Percentiles rank a stretch among this genome's conserved stretches.
phyloP scores from a whole-genome alignment of 2,797 vertebrate species.

The Poeciliopsis paucimaculata region DNA sequence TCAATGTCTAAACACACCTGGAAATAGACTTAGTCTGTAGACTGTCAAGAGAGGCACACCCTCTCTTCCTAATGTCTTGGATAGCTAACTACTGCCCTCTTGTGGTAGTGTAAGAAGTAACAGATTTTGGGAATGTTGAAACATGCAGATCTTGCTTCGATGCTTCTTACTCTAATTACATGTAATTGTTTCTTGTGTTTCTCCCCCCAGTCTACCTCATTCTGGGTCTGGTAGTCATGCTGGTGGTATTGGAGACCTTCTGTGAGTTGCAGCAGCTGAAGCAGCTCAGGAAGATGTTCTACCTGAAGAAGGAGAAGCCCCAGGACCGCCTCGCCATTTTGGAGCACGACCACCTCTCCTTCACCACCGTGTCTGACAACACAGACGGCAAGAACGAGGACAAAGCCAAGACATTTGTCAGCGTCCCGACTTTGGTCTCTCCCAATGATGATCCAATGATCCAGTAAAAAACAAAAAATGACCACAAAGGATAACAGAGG shows the following conservation, averaged over 20 bases:
- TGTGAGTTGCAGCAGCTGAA: conserved; percentile 96
- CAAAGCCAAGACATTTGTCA: conserved; percentile 85
- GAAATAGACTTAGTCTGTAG: conserved; percentile 4
- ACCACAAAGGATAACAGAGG: neutral
- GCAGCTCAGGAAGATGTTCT: conserved; percentile 95
- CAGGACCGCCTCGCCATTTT: conserved; percentile 90
- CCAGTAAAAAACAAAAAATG: conserved; percentile 58
- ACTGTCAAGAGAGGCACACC: neutral
- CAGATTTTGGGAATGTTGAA: neutral
- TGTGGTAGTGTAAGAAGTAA: conserved; percentile 34
- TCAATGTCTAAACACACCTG: neutral
- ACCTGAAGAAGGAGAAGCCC: conserved; percentile 93
- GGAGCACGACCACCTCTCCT: conserved; percentile 94
- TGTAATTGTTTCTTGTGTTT: neutral
- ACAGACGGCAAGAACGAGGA: conserved; percentile 77
- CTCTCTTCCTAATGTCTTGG: neutral
- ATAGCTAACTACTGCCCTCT: conserved; percentile 54
- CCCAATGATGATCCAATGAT: conserved; percentile 78
- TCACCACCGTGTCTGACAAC: conserved; percentile 87
- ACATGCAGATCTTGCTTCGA: neutral
- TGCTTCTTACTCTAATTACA: neutral
- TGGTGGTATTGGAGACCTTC: conserved; percentile 97
- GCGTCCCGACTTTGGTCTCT: conserved; percentile 62
- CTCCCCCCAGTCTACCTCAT: conserved; percentile 88
- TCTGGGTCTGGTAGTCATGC: conserved; percentile 92